These are phyloP conservation scores for Pristionchus exspectatus DNA, from an alignment of 2,888 invertebrate species.

Conservation along the genomic window DNA sequence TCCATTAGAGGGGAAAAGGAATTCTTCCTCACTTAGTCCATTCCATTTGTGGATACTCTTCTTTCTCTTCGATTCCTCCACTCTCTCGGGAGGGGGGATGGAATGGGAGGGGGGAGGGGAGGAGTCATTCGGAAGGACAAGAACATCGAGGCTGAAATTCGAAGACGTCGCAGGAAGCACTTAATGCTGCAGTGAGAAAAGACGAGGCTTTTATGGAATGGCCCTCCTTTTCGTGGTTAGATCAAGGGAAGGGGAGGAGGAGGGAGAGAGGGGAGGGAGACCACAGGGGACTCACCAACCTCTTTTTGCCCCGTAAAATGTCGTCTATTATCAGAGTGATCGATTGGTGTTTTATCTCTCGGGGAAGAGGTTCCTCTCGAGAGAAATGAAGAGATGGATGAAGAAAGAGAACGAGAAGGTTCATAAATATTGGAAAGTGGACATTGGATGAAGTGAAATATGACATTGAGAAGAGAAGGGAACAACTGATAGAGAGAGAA, in stretches of 20 bases:
- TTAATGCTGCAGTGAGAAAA: constrained; percentile 32
- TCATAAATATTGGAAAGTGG: constrained; percentile 47
- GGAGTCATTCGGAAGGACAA: background rate
- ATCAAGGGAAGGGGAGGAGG: background rate
- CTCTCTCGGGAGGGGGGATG: background rate
- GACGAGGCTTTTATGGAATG: constrained; percentile 52
- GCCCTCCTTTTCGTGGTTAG: constrained; percentile 14
- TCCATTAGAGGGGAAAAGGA: background rate
- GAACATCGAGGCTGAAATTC: constrained; percentile 26
- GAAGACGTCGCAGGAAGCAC: constrained; percentile 49
- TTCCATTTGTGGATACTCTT: constrained; percentile 25
- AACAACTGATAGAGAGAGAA: constrained; percentile 29
- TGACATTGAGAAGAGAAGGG: constrained; percentile 24
- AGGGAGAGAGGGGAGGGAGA: background rate
- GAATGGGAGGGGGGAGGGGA: background rate
- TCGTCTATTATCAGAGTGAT: constrained; percentile 49
- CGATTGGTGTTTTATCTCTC: constrained; percentile 21
- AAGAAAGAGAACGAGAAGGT: constrained; percentile 6
- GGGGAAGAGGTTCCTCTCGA: constrained; percentile 27
- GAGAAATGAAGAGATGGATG: background rate
- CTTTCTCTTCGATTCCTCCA: background rate
- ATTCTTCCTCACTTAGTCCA: background rate
- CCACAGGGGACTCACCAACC: constrained; percentile 3
- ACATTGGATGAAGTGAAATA: constrained; percentile 41
- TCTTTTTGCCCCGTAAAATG: constrained; percentile 2